Percentiles rank a stretch among this genome's conserved stretches.
phyloP scores from a whole-genome alignment of 2,888 invertebrate genomes.

The Drosophila demipolita region DNA sequence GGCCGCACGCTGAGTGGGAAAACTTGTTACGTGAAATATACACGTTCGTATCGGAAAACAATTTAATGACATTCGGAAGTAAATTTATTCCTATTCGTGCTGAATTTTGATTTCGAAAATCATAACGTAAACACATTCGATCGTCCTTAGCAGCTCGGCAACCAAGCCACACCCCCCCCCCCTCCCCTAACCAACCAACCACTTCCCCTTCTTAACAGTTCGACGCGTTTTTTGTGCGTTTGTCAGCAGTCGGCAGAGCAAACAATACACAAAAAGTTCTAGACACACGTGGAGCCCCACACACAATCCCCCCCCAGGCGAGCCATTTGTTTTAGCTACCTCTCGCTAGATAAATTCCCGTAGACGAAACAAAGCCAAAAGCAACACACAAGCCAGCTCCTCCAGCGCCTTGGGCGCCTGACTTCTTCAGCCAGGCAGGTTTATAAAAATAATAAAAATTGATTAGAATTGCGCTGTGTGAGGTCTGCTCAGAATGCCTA shows the following conservation, averaged over 20 bases:
- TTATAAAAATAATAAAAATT: slow-evolving; percentile 84
- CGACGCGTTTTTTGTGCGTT: slow-evolving; percentile 53
- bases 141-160: slow-evolving; percentile 40
- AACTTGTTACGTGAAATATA: slow-evolving; percentile 77
- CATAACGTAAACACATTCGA: slow-evolving; percentile 77
- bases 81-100: slow-evolving; percentile 83
- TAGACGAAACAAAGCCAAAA: slow-evolving; percentile 70
- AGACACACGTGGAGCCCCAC: slow-evolving; percentile 40
- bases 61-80: slow-evolving; percentile 84
- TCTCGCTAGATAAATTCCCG: slow-evolving; percentile 74
- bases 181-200: no score
- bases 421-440: slow-evolving; percentile 47
- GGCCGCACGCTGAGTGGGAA: slow-evolving; percentile 40
- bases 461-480: slow-evolving; percentile 81
- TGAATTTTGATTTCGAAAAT: slow-evolving; percentile 83
- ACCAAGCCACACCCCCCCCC: slow-evolving; percentile 1
- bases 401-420: slow-evolving; percentile 17
- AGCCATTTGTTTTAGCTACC: slow-evolving; percentile 69
- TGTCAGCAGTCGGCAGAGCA: slow-evolving; percentile 45
- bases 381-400: no score
- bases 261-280: slow-evolving; percentile 31
- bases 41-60: slow-evolving; percentile 83
- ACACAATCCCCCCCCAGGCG: slow-evolving; percentile 69
- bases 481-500: slow-evolving; percentile 26
- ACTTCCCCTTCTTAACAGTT: not conserved